phyloP scores from a whole-genome alignment of 2,113 vertebrate genomes.

The Solenodon paradoxus region DNA sequence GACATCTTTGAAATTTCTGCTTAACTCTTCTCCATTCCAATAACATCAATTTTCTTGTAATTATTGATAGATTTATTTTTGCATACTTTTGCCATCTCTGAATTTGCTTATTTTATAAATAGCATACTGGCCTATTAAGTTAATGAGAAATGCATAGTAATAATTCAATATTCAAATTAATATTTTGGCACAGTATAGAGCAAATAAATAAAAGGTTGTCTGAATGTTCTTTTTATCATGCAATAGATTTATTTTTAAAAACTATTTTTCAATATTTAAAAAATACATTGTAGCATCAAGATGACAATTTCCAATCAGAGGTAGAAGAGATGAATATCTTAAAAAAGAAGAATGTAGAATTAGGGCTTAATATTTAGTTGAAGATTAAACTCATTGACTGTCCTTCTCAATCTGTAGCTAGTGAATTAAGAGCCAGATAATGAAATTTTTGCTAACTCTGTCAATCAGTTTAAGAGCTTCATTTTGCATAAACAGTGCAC shows the following conservation, averaged over 20 bases:
- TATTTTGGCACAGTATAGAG: neutral
- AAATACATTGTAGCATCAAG: neutral
- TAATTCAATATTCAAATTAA: neutral
- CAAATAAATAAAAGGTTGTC: neutral
- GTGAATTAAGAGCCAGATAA: neutral
- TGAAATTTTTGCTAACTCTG: conserved; percentile 15
- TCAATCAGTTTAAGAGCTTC: neutral
- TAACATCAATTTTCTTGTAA: neutral
- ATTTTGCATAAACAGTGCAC: neutral
- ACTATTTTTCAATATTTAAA: conserved; percentile 3
- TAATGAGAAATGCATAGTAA: neutral
- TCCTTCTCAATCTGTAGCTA: neutral
- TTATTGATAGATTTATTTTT: conserved; percentile 1
- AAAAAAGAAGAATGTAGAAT: conserved; percentile 6
- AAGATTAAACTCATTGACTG: neutral
- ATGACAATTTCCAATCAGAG: neutral
- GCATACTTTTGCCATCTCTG: neutral
- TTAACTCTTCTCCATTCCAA: neutral
- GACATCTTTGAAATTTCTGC: neutral
- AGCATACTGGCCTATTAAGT: neutral
- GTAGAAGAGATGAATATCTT: conserved; percentile 8
- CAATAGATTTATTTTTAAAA: neutral
- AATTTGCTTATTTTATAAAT: conserved; percentile 13
- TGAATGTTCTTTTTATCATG: neutral
- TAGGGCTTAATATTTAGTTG: neutral